These are phyloP conservation scores for Nyleta sp. DNA, from an alignment of 2,888 invertebrate species.

Conservation along the genomic window DNA sequence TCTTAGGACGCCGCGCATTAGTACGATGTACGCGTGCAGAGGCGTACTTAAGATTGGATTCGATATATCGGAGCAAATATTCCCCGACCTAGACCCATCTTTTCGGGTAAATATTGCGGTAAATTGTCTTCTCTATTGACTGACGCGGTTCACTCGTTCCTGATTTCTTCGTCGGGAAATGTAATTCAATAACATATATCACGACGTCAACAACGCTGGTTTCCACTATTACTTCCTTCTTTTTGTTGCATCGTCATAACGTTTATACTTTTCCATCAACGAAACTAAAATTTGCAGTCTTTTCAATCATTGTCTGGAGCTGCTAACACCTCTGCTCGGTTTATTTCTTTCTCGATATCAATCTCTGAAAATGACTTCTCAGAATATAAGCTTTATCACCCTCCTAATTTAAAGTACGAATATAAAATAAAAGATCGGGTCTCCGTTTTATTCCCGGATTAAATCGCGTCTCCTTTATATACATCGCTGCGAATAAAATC, in stretches of 20 bases:
- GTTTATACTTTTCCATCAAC: constrained; percentile 51
- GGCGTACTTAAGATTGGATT: constrained; percentile 48
- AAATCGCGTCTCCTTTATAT: constrained; percentile 46
- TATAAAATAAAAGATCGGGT: constrained; percentile 60
- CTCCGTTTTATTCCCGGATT: constrained; percentile 46
- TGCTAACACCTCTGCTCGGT: constrained; percentile 49
- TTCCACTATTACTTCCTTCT: constrained; percentile 3
- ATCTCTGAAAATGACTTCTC: constrained; percentile 60
- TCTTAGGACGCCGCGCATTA: constrained; percentile 40
- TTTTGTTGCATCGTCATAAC: constrained; percentile 16
- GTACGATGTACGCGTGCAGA: constrained; percentile 33
- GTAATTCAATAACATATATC: constrained; percentile 5
- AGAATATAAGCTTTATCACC: constrained; percentile 61
- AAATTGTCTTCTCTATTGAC: constrained; percentile 51
- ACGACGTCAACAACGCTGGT: background rate
- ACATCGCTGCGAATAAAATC: constrained; percentile 15
- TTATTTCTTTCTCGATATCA: constrained; percentile 61
- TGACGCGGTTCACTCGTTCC: constrained; percentile 23
- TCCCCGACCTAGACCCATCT: constrained; percentile 8
- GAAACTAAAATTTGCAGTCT: constrained; percentile 42
- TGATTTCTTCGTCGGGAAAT: constrained; percentile 1
- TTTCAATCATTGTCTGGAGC: constrained; percentile 58
- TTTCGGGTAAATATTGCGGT: constrained; percentile 34
- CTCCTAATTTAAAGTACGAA: constrained; percentile 63
- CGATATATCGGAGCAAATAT: constrained; percentile 50